Base-by-base conservation (phyloP, 2,113 vertebrate genomes). In the Hemiprocne comata region DNA sequence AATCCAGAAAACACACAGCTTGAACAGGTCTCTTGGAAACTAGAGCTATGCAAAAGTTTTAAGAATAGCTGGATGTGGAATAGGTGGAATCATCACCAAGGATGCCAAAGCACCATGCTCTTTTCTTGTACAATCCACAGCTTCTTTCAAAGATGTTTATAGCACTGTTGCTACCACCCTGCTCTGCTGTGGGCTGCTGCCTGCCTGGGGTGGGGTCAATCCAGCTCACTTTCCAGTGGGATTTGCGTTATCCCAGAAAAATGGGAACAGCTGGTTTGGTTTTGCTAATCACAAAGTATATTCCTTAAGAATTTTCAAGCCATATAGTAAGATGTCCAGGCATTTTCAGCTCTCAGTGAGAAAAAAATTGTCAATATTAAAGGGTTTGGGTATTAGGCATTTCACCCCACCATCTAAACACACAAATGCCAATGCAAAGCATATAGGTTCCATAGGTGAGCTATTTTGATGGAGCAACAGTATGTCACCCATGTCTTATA, bases 191-290 rank as follows among this genome's bases (percentile, higher is more conserved):
- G 42, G 42, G 66, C 61, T 79, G 57, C 42, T 87, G 85, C 34
- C 78, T 90, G 58, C 82, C 90, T 5, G 1, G 33, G 9, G 28
- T 20, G 25, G 33, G 24, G 34, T 89, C 84, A 87, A 81, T 67
- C 42, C 87, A 81, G 65, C 58, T 89, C 70, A 53, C 77, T 60
- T 93, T 79, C 70, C 65, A 96, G 57, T 24, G 75, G 71, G 48
- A 72, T 89, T 87, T 82, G 78, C 66, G 72, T 95, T 91, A 91
- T 84, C 34, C 70, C 81, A 64, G 87, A 76, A 87, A 91, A 89
- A 90, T 54, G 44, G 36, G 44, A 95, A 85, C 84, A 89, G 87
- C 77, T 95, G 90, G 11, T 84, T 95, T 95, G 55, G 48, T 89
- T 93, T 91, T 55, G 48, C 78, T 67, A 33, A 89, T 61, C 87